phyloP scores from a whole-genome alignment of 2,113 vertebrate species.

The Apodemus speciosus region DNA sequence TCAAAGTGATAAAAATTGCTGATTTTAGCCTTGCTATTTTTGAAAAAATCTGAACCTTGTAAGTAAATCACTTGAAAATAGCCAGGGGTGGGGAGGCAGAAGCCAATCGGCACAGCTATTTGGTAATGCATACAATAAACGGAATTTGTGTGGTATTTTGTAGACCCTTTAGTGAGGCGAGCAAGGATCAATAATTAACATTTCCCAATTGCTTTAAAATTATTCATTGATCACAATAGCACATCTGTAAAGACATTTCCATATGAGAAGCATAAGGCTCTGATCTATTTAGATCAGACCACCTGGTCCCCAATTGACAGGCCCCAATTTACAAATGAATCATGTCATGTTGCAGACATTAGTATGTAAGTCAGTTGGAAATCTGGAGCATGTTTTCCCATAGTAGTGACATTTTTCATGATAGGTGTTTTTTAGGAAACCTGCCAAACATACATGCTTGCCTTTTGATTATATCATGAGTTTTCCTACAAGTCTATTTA shows the following conservation, averaged over 20 bases:
- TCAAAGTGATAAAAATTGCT: not conserved
- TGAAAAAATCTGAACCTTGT: constrained; percentile 38
- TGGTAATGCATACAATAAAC: constrained; percentile 21
- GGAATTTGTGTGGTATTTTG: constrained; percentile 48
- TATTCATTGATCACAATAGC: constrained; percentile 75
- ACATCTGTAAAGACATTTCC: constrained; percentile 76
- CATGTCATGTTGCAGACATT: constrained; percentile 64
- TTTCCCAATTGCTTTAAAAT: constrained; percentile 73
- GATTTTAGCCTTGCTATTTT: constrained; percentile 27
- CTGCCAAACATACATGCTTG: constrained; percentile 11
- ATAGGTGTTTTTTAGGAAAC: constrained; percentile 44
- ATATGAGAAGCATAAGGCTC: constrained; percentile 74
- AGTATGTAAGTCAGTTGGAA: constrained; percentile 63
- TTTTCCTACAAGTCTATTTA: constrained; percentile 41
- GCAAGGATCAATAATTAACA: constrained; percentile 71
- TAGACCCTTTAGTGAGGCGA: constrained; percentile 59
- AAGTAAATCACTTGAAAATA: constrained; percentile 55
- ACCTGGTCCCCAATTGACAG: constrained; percentile 68
- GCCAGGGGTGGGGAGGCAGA: not conserved
- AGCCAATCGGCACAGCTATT: constrained; percentile 22
- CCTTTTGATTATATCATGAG: not conserved
- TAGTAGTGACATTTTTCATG: constrained; percentile 58
- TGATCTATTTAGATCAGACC: constrained; percentile 72
- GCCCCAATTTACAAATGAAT: constrained; percentile 69
- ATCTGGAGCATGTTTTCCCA: constrained; percentile 50